Evolutionary conservation across 30 jellyfish, hydroid and myxozoan genomes (phyloP).

Genomic region (Chrysaora quinquecirrha): DNA sequence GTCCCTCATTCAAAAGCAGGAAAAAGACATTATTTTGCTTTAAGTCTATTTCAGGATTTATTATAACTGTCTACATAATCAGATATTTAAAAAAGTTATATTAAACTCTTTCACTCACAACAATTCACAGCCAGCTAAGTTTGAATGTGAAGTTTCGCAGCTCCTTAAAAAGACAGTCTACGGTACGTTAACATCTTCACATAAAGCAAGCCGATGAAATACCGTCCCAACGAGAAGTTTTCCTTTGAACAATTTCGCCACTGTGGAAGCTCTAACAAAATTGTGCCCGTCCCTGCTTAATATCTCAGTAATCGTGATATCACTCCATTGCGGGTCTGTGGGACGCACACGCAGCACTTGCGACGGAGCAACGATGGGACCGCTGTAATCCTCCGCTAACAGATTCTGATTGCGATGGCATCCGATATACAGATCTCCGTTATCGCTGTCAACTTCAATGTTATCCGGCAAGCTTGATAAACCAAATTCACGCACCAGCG

Average conservation of each 20-base stretch:
- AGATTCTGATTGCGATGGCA: conserved; percentile 44
- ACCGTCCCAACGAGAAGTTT: conserved; percentile 84
- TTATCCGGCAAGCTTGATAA: conserved; percentile 70
- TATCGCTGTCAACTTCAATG: conserved; percentile 64
- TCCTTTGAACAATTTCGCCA: conserved; percentile 57
- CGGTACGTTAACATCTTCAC: conserved; percentile 54
- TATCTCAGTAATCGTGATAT: conserved; percentile 52
- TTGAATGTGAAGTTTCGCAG: too few relatives aligned
- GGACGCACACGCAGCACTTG: conserved; percentile 57
- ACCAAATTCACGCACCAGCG: conserved; percentile 4
- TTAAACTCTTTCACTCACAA: too few relatives aligned
- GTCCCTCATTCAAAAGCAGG: too few relatives aligned
- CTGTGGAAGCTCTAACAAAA: conserved; percentile 77
- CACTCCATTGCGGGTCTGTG: conserved; percentile 27
- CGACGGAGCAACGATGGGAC: conserved; percentile 58
- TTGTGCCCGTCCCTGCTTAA: conserved; percentile 72
- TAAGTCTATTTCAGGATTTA: too few relatives aligned
- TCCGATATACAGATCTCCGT: conserved; percentile 77
- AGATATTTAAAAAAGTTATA: too few relatives aligned
- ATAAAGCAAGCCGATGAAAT: conserved; percentile 72
- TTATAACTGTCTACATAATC: too few relatives aligned
- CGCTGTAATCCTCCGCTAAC: conserved; percentile 40
- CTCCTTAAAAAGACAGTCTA: too few relatives aligned
- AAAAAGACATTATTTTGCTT: too few relatives aligned
- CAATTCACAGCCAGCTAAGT: too few relatives aligned